Conservation (phyloP, 2,113 vertebrate genomes). For the Pteruthius melanotis region DNA sequence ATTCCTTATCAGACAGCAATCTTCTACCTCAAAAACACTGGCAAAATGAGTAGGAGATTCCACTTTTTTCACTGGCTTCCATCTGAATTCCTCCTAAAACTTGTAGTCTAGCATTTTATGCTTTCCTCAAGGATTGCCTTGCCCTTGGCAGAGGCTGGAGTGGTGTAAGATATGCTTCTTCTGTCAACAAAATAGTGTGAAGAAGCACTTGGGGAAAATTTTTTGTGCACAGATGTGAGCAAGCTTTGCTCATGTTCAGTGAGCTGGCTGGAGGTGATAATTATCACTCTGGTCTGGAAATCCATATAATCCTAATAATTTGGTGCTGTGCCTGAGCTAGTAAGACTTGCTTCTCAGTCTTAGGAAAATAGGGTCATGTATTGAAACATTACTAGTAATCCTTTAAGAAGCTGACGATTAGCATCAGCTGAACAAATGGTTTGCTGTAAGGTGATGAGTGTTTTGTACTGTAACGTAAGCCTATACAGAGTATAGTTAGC, state of each 20-base stretch:
- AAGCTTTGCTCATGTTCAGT: neutral
- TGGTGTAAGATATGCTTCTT: neutral
- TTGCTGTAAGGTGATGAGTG: neutral
- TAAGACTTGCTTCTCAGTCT: neutral
- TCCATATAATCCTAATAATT: neutral
- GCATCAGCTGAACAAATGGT: neutral
- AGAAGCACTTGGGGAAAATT: neutral
- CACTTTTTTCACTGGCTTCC: neutral
- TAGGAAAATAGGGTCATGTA: neutral
- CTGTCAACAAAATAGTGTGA: neutral
- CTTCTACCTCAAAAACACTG: neutral
- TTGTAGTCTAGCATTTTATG: neutral
- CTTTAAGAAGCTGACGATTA: conserved; percentile 2
- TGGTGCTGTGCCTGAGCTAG: neutral
- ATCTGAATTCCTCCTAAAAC: neutral
- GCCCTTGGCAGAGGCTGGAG: neutral
- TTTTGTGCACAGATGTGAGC: neutral
- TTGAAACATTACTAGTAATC: neutral
- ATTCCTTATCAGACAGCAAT: neutral
- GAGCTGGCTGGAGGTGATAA: neutral
- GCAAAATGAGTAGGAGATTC: neutral
- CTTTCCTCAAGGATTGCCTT: neutral
- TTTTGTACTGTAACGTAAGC: neutral
- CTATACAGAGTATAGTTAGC: neutral
- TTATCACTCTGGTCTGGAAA: neutral